Base-by-base conservation (phyloP, 2,888 invertebrate genomes). In the Drosophila vallismaia region DNA sequence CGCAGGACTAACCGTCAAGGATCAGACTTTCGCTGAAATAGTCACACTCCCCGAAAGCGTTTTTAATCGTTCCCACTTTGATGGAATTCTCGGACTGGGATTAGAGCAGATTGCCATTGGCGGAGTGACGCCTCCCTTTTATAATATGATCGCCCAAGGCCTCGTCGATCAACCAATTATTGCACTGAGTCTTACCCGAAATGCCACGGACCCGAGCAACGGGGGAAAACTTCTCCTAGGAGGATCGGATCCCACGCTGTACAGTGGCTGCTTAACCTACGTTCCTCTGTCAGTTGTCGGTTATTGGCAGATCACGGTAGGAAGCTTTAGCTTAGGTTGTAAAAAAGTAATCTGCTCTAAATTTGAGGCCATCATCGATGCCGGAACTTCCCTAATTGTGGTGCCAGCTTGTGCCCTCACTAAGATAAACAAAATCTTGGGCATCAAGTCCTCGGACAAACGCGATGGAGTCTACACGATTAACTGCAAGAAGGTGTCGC, bases 221-320 rank as follows among this genome's bases (percentile, higher is more conserved):
- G 97, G 97, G 78, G 97, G 97, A 58, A 97, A 97, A 93, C 92
- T 97, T 66, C 94, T 97, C 88, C 94, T 97, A 77, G 99, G 99
- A 78, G 99, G 98, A 9, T 96, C 96, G 19, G 99, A 99, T 93
- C 95, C 97, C 0, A 93, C 94, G 57, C 95, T 97, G 91, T 99
- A 97, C 92, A 92, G 92, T 59, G 98, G 90, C 4, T 77, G 72
- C 26, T 52, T 87, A 4, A 88, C 87, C 7, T 98, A 97, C 91
- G 93, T 97, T 74, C 94, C 96, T 7, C 95, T 99, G 0, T 93
- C 94, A 76, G 93, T 94, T 74, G 93, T 97, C 92, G 96, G 95
- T 67, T 99, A 99, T 92, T 99, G 99, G 99, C 98, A 99, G 93
- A 97, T 99, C 93, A 93, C 93, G 87, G 95, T 99, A 95, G 96